phyloP scores from a whole-genome alignment of 2,888 invertebrate species.

The Lepidocyrtinus sp. region DNA sequence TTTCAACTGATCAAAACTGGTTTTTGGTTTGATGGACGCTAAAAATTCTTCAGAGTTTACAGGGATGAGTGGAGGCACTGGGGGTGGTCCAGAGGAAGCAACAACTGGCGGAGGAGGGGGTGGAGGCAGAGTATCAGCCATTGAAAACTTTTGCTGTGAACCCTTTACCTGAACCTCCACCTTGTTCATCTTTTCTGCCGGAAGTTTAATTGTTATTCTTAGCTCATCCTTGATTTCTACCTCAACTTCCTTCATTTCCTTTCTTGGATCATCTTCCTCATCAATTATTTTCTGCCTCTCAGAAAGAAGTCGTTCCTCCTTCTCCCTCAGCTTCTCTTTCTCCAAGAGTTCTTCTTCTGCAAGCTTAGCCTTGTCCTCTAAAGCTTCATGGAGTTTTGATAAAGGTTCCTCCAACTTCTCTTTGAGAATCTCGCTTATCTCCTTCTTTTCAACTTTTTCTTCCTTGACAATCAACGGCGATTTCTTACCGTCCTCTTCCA shows the following conservation, averaged over 20 bases:
- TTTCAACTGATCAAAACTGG: conserved; percentile 19
- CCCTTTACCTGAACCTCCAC: conserved; percentile 68
- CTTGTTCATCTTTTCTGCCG: conserved; percentile 66
- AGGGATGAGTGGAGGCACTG: conserved; percentile 41
- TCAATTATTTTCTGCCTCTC: conserved; percentile 32
- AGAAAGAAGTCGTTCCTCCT: conserved; percentile 36
- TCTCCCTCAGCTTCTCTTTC: conserved; percentile 66
- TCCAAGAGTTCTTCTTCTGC: conserved; percentile 62
- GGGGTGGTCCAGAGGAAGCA: conserved; percentile 47
- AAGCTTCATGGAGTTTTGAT: conserved; percentile 32
- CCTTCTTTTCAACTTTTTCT: conserved; percentile 41
- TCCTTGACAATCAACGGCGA: neutral
- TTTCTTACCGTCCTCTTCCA: conserved; percentile 31
- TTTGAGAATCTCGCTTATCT: conserved; percentile 47
- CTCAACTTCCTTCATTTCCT: conserved; percentile 67
- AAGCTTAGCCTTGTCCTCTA: conserved; percentile 66
- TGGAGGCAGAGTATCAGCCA: conserved; percentile 73
- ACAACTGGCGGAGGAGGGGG: conserved; percentile 74
- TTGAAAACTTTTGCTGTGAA: conserved; percentile 73
- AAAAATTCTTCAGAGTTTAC: conserved; percentile 51
- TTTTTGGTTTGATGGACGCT: conserved; percentile 36
- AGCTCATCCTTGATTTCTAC: conserved; percentile 68
- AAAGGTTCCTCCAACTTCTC: conserved; percentile 21
- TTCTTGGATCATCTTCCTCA: conserved; percentile 20
- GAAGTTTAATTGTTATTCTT: conserved; percentile 69